Percentiles rank a stretch among this genome's conserved stretches.
These are phyloP conservation scores for Porphyrio hochstetteri DNA, from an alignment of 2,113 vertebrate species.

Conservation along the genomic window DNA sequence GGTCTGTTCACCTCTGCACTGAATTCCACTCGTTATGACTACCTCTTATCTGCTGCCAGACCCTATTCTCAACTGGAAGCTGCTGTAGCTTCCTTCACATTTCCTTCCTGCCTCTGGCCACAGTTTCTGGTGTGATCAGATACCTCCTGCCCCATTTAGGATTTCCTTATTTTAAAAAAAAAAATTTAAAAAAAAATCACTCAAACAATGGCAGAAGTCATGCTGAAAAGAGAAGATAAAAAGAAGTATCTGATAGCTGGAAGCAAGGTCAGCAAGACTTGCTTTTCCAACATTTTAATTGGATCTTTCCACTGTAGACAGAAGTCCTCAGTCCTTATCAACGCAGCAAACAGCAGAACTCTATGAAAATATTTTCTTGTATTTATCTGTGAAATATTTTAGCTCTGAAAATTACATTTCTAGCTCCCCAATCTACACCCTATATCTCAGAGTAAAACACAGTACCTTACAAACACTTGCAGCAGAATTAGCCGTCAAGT, in stretches of 20 bases:
- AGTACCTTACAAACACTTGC: neutral
- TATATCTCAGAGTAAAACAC: neutral
- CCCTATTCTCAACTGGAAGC: neutral
- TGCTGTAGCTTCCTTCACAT: neutral
- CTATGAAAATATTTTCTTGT: neutral
- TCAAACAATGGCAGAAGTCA: neutral
- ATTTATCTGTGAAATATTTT: neutral
- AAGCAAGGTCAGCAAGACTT: neutral
- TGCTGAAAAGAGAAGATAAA: neutral
- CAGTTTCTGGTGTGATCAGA: neutral
- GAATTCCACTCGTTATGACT: neutral
- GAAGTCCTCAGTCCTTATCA: neutral
- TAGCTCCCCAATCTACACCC: neutral
- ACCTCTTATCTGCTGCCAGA: neutral
- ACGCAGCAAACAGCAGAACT: neutral
- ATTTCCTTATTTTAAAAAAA: neutral
- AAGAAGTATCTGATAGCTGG: neutral
- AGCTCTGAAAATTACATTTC: neutral
- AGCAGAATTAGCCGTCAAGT: neutral
- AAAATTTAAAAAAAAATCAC: neutral
- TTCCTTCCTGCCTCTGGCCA: neutral
- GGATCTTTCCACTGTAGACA: neutral
- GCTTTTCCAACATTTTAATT: neutral
- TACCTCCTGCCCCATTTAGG: neutral
- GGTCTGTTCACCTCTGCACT: neutral